phyloP scores from a whole-genome alignment of 2,113 vertebrate genomes.

The Motacilla alba region DNA sequence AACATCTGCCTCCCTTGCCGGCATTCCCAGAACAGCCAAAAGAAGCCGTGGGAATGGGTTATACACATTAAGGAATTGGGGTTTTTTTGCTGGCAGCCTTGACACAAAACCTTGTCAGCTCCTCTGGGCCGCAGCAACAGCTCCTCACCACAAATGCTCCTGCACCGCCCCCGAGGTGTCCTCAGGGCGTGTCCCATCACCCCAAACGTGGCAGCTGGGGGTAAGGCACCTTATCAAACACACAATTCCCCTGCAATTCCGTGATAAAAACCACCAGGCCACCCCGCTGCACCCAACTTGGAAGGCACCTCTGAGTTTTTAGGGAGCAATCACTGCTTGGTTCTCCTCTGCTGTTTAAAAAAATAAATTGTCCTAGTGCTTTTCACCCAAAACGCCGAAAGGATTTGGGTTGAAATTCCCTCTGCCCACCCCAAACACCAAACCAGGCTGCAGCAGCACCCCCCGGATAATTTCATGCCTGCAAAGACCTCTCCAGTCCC shows the following conservation, averaged over 20 bases:
- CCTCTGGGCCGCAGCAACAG: neutral
- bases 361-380: neutral
- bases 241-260: fast-evolving
- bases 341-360: neutral
- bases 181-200: neutral
- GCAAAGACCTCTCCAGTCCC: neutral
- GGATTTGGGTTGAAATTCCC: neutral
- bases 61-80: neutral
- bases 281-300: neutral
- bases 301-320: neutral
- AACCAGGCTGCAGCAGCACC: neutral
- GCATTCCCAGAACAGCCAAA: neutral
- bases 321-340: fast-evolving
- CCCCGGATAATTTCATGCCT: neutral
- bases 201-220: neutral
- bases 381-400: neutral
- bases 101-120: fast-evolving
- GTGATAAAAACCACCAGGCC: neutral
- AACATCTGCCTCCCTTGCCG: neutral
- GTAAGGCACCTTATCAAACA: neutral
- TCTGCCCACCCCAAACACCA: neutral
- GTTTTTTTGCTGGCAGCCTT: neutral
- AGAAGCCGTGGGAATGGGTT: neutral
- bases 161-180: fast-evolving
- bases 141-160: neutral